phyloP scores from a whole-genome alignment of 1,140 invertebrate species.

The Wiebesia pumilae region DNA sequence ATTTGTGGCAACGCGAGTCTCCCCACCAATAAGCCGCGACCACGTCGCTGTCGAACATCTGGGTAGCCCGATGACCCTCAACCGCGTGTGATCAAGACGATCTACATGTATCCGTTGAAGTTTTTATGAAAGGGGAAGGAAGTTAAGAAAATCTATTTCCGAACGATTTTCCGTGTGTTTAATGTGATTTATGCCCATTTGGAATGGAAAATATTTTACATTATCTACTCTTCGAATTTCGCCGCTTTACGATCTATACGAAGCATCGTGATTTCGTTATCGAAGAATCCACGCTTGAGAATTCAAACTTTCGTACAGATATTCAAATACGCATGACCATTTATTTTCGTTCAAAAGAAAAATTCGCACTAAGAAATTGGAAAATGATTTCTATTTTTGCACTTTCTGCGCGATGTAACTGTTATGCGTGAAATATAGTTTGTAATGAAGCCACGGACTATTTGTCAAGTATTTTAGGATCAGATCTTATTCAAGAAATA shows the following conservation, averaged over 20 bases:
- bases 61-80: slow-evolving; percentile 30
- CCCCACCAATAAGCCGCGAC: not conserved
- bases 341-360: too few species aligned
- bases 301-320: too few species aligned
- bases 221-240: not conserved
- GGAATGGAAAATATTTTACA: not conserved
- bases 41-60: slow-evolving; percentile 31
- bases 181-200: not conserved
- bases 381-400: too few species aligned
- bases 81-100: slow-evolving; percentile 25
- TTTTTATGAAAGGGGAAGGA: not conserved
- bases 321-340: too few species aligned
- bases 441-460: too few species aligned
- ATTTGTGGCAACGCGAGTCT: slow-evolving; percentile 21
- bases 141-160: not conserved
- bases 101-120: not conserved
- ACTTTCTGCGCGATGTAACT: too few species aligned
- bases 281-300: too few species aligned
- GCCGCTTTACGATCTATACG: not conserved
- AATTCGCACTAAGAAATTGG: too few species aligned
- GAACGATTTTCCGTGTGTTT: not conserved
- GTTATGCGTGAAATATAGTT: too few species aligned
- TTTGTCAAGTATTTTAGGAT: too few species aligned
- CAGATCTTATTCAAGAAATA: too few species aligned
- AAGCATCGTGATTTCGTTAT: not conserved